Conservation (phyloP, 2,797 vertebrate species). For the Eulemur mongoz region DNA sequence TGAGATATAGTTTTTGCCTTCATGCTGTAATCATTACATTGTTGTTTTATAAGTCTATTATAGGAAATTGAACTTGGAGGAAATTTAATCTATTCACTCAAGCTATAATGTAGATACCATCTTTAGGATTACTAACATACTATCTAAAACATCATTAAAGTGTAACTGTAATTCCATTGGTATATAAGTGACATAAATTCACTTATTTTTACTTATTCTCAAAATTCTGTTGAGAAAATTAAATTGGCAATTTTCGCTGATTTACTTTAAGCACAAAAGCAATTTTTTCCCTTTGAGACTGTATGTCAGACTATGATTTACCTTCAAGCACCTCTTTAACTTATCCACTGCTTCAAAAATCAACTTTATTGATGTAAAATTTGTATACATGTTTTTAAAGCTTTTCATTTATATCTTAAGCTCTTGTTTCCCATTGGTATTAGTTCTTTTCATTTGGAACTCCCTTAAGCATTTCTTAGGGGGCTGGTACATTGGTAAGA, state of each 20-base stretch:
- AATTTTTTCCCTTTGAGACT: background rate
- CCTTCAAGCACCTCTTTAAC: background rate
- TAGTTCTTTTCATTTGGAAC: background rate
- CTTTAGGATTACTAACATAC: background rate
- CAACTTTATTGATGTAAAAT: background rate
- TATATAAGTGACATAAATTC: background rate
- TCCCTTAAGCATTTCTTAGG: background rate
- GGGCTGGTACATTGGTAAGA: background rate
- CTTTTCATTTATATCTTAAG: background rate
- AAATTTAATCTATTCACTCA: background rate
- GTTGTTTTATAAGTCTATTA: background rate
- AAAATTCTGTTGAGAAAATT: background rate
- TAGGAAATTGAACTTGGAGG: background rate
- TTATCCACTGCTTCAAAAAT: background rate
- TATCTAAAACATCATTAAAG: slow-evolving; percentile 12
- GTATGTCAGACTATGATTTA: background rate
- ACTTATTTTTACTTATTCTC: background rate
- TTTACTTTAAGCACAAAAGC: slow-evolving; percentile 11
- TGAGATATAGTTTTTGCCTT: background rate
- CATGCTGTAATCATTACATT: background rate
- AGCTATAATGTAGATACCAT: background rate
- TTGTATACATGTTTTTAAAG: background rate
- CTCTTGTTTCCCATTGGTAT: background rate
- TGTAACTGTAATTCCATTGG: background rate
- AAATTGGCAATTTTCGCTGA: background rate